These are phyloP conservation scores for Xiphydria camelus DNA, from an alignment of 2,888 invertebrate genomes.

Conservation along the genomic window DNA sequence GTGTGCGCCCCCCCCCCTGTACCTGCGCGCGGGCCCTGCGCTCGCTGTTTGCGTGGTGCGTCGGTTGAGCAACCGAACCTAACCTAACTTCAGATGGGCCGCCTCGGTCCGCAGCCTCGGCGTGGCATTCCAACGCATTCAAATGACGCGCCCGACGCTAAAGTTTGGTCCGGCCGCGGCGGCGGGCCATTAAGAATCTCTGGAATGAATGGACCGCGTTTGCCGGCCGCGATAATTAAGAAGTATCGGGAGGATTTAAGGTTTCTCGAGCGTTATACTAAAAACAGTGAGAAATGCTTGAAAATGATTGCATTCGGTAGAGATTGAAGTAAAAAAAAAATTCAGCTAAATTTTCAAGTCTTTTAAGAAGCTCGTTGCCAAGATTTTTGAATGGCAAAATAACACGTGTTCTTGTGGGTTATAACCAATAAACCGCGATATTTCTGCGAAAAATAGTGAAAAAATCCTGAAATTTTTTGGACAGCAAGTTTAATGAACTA, in stretches of 20 bases:
- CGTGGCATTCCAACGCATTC: conserved; percentile 39
- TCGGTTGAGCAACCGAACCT: conserved; percentile 33
- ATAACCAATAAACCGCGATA: too few relatives aligned
- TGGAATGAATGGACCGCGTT: conserved; percentile 35
- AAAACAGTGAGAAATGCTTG: too few relatives aligned
- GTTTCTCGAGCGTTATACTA: too few relatives aligned
- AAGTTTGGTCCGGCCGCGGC: conserved; percentile 25
- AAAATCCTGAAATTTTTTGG: too few relatives aligned
- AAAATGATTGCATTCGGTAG: too few relatives aligned
- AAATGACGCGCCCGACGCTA: conserved; percentile 30
- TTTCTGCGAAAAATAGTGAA: too few relatives aligned
- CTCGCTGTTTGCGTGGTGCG: conserved; percentile 29
- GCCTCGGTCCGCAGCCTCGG: conserved; percentile 19
- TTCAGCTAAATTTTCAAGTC: too few relatives aligned
- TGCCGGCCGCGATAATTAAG: conserved; percentile 32
- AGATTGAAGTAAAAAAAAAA: too few relatives aligned
- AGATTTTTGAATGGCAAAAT: too few relatives aligned
- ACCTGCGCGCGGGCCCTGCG: conserved; percentile 17
- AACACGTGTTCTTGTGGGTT: too few relatives aligned
- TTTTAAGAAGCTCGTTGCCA: too few relatives aligned
- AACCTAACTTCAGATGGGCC: conserved; percentile 37
- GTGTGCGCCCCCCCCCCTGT: not conserved
- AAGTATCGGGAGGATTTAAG: conserved; percentile 26
- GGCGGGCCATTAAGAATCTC: conserved; percentile 36
- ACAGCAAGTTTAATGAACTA: too few relatives aligned